Conservation (phyloP, 2,888 invertebrate genomes). For the Drosophila demipolita region DNA sequence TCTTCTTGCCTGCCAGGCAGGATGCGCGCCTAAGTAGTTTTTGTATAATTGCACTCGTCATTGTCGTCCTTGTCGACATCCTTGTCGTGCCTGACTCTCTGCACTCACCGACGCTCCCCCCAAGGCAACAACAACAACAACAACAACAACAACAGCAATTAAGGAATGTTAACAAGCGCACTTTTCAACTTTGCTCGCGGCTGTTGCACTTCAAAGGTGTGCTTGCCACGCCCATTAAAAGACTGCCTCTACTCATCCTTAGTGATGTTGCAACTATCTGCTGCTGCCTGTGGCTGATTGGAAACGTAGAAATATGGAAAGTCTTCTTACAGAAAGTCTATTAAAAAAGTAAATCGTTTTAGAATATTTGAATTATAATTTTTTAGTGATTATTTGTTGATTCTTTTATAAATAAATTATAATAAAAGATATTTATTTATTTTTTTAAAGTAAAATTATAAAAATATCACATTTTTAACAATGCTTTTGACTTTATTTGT, state of each 20-base stretch:
- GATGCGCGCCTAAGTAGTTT: conserved; percentile 80
- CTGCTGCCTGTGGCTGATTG: conserved; percentile 42
- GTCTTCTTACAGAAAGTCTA: neutral
- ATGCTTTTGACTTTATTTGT: too few relatives aligned
- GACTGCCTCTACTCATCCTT: neutral
- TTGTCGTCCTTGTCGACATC: conserved; percentile 77
- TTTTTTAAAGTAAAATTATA: too few relatives aligned
- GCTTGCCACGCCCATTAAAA: conserved; percentile 45
- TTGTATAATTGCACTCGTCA: conserved; percentile 81
- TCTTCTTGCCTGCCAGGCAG: conserved; percentile 59
- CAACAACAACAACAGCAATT: conserved; percentile 70
- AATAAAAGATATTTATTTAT: too few relatives aligned
- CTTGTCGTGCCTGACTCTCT: conserved; percentile 36
- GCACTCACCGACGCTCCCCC: conserved; percentile 6
- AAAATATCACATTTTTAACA: too few relatives aligned
- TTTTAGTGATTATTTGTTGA: neutral
- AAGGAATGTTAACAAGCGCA: conserved; percentile 80
- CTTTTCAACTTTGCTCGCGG: conserved; percentile 79
- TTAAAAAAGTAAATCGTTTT: neutral
- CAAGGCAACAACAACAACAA: conserved; percentile 28
- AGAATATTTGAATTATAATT: neutral
- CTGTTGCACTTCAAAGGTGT: conserved; percentile 78
- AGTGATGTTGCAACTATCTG: conserved; percentile 29
- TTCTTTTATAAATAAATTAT: too few relatives aligned
- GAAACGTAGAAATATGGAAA: conserved; percentile 9